A percentile compares a stretch with the other conserved stretches of the same genome.
These are phyloP conservation scores for Portevinia maculata DNA, from an alignment of 2,888 invertebrate species.

Conservation along the genomic window DNA sequence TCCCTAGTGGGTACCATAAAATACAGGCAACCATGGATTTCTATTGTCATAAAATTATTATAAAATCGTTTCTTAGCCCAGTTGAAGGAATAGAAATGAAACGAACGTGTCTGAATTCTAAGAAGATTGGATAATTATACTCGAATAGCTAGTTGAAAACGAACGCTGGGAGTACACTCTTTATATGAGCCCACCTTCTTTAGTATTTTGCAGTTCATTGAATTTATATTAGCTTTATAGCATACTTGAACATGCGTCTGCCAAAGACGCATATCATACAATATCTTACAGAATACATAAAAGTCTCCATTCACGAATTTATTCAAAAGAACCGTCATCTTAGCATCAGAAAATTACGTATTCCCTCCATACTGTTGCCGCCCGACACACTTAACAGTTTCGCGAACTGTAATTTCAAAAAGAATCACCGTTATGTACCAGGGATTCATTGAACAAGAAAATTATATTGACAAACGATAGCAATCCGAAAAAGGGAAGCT, in stretches of 20 bases:
- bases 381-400: conserved; percentile 28
- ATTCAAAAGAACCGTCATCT: neutral
- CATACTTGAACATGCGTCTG: conserved; percentile 3
- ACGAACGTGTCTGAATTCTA: too few species aligned
- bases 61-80: too few species aligned
- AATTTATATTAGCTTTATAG: conserved; percentile 18
- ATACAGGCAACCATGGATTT: too few species aligned
- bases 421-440: neutral
- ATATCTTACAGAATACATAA: neutral
- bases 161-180: too few species aligned
- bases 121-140: too few species aligned
- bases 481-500: neutral
- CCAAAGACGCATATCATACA: neutral
- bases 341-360: conserved; percentile 34
- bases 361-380: conserved; percentile 43
- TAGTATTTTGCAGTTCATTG: neutral
- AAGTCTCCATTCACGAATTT: neutral
- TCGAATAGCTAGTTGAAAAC: too few species aligned
- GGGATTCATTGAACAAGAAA: conserved; percentile 67
- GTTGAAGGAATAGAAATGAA: too few species aligned
- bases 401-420: conserved; percentile 28
- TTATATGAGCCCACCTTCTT: neutral
- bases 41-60: too few species aligned
- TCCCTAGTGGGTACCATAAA: too few species aligned
- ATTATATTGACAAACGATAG: conserved; percentile 53